These are phyloP conservation scores for Dynastes maya DNA, from an alignment of 2,888 invertebrate species.

Conservation along the genomic window DNA sequence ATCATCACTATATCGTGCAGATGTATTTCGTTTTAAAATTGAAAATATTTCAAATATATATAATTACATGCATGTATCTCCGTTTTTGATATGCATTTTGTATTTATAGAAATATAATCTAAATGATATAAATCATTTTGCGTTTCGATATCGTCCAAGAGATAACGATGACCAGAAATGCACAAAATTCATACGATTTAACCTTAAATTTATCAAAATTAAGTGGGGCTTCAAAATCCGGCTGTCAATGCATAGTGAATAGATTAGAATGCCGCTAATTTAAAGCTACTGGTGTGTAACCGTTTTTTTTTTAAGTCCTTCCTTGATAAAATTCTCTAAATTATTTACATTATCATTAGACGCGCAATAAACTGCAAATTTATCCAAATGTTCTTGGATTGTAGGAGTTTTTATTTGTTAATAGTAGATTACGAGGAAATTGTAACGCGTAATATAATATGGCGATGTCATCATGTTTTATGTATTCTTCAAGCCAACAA, in stretches of 20 bases:
- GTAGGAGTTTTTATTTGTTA: constrained; percentile 35
- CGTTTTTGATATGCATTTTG: background rate
- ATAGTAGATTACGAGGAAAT: constrained; percentile 31
- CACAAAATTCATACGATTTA: background rate
- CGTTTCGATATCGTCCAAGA: background rate
- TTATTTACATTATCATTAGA: constrained; percentile 24
- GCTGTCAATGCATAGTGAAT: background rate
- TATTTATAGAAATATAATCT: background rate
- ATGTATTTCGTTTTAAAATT: constrained; percentile 6
- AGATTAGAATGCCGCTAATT: background rate
- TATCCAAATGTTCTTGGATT: constrained; percentile 19
- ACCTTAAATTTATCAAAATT: constrained; percentile 23
- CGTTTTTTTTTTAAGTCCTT: background rate
- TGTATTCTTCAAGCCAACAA: background rate
- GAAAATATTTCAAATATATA: background rate
- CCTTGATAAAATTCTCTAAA: constrained; percentile 25
- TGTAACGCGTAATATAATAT: constrained; percentile 10
- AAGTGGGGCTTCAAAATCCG: background rate
- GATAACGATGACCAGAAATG: constrained; percentile 12
- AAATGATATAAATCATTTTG: constrained; percentile 12
- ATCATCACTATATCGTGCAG: background rate
- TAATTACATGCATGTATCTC: background rate
- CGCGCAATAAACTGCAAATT: constrained; percentile 33
- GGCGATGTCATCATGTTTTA: constrained; percentile 35
- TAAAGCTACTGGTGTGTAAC: background rate